These are phyloP conservation scores for Heliconius hermathena DNA, from an alignment of 1,140 invertebrate species.

Conservation along the genomic window DNA sequence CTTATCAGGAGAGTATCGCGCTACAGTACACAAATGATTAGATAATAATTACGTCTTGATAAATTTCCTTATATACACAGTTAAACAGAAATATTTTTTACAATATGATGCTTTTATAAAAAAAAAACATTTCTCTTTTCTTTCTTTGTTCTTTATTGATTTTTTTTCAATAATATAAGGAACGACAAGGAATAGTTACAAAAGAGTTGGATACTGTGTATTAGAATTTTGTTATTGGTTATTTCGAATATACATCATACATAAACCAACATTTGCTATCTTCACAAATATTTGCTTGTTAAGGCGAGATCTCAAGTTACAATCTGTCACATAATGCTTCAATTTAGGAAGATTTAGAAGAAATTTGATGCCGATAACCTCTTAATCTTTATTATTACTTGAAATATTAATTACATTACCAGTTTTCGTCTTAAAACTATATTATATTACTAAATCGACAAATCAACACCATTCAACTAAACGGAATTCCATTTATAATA, in stretches of 20 bases:
- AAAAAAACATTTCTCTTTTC: not conserved
- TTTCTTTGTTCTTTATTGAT: not conserved
- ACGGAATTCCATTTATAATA: not conserved
- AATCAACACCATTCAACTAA: not conserved
- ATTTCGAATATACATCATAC: not conserved
- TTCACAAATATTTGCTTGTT: not conserved
- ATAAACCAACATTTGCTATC: not conserved
- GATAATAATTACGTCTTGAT: conserved; percentile 41
- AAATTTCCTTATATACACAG: conserved; percentile 17
- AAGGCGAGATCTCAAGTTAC: not conserved
- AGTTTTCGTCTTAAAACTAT: not conserved
- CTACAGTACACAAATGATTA: conserved; percentile 39
- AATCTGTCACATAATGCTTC: not conserved
- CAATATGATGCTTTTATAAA: not conserved
- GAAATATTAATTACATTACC: not conserved
- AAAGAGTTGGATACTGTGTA: not conserved
- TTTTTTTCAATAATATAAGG: not conserved
- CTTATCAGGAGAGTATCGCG: conserved; percentile 41
- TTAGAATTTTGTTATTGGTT: not conserved
- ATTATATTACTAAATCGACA: too few species aligned
- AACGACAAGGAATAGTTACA: not conserved
- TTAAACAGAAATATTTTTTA: not conserved
- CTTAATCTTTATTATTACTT: too few species aligned
- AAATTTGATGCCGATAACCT: not conserved
- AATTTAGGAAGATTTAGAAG: not conserved